Percentiles rank a stretch among this genome's conserved stretches.
Conservation (phyloP, 2,113 vertebrate species). For the Rhynchomys soricoides region DNA sequence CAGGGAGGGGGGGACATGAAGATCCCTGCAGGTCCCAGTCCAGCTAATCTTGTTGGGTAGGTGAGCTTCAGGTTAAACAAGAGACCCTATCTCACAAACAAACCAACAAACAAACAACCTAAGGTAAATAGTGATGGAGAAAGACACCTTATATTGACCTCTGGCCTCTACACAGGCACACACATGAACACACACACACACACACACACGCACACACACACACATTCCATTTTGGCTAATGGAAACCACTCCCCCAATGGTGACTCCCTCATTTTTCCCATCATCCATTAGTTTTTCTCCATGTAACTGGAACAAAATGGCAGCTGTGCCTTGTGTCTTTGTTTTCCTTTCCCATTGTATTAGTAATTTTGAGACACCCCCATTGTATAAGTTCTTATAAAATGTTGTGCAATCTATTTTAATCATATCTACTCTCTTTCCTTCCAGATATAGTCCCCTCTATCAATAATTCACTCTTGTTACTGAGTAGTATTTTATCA, state of each 20-base stretch:
- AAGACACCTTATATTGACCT: neutral
- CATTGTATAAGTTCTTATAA: neutral
- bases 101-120: neutral
- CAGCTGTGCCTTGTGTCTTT: neutral
- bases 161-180: neutral
- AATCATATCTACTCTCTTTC: too few relatives aligned
- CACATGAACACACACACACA: too few relatives aligned
- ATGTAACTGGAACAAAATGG: neutral
- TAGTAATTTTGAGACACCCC: neutral
- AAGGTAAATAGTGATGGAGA: neutral
- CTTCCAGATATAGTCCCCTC: neutral
- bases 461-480: neutral
- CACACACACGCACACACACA: neutral
- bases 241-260: fast-evolving
- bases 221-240: neutral
- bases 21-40: neutral
- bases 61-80: neutral
- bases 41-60: too few relatives aligned
- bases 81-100: neutral
- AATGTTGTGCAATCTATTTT: neutral
- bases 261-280: neutral
- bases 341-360: neutral
- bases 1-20: neutral
- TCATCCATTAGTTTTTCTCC: neutral
- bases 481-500: neutral